Evolutionary conservation across 1,140 invertebrate genomes (phyloP).

Genomic region (Lordiphosa collinella): DNA sequence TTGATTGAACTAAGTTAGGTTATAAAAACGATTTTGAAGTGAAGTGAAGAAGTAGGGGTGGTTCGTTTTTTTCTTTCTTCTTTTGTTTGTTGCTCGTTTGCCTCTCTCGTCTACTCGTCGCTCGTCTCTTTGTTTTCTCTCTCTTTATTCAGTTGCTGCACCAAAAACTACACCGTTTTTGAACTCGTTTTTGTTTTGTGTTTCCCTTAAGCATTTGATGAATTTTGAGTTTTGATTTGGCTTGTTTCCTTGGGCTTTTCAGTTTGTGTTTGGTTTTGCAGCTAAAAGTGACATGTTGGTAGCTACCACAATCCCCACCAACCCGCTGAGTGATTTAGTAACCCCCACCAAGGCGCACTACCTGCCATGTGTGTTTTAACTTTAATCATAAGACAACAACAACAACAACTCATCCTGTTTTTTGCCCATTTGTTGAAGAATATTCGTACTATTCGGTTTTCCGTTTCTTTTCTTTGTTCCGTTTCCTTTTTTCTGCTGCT

Average conservation of each 20-base stretch:
- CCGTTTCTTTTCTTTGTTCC: slow-evolving; percentile 76
- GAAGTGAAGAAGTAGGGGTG: neutral
- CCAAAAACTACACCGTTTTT: slow-evolving; percentile 33
- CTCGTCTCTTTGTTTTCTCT: slow-evolving; percentile 15
- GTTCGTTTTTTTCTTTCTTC: slow-evolving; percentile 19
- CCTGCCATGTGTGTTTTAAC: neutral
- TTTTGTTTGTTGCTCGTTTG: slow-evolving; percentile 8
- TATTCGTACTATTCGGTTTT: slow-evolving; percentile 58
- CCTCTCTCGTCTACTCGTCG: slow-evolving; percentile 3
- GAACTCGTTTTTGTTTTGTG: no score
- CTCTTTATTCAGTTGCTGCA: slow-evolving; percentile 28
- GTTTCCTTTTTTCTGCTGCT: slow-evolving; percentile 78
- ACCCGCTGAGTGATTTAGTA: no score
- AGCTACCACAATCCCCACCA: no score
- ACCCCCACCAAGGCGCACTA: no score
- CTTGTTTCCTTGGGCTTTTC: no score
- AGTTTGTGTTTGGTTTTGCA: no score
- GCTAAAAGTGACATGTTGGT: no score
- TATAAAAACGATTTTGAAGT: no score
- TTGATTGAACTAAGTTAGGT: neutral
- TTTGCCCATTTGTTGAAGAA: slow-evolving; percentile 62
- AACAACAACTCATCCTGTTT: slow-evolving; percentile 42
- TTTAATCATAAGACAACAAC: slow-evolving; percentile 22
- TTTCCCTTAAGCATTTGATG: neutral
- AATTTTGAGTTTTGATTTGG: no score